Evolutionary conservation across 2,113 vertebrate species (phyloP).

Genomic region (Hippocampus abdominalis): DNA sequence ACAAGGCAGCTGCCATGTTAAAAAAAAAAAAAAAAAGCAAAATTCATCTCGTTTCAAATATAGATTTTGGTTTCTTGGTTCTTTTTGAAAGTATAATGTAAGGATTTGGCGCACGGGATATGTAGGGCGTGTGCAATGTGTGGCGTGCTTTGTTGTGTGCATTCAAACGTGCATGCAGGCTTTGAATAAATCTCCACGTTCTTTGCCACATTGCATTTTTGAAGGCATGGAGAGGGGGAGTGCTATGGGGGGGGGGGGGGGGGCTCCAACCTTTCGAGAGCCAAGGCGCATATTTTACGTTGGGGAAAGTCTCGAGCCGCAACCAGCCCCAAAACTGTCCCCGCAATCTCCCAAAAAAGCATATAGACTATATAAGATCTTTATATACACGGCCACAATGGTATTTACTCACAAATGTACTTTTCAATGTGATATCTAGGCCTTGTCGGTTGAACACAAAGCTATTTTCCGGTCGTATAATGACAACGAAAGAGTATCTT

Average conservation of each 20-base stretch:
- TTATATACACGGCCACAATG: too few relatives aligned
- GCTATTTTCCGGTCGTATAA: too few relatives aligned
- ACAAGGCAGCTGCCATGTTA: constrained; percentile 34
- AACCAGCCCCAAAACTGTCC: too few relatives aligned
- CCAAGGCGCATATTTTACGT: background rate
- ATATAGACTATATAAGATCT: too few relatives aligned
- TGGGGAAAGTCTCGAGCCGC: background rate
- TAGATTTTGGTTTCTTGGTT: constrained; percentile 1
- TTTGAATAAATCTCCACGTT: constrained; percentile 21
- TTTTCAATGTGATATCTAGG: too few relatives aligned
- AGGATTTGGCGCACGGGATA: constrained; percentile 16
- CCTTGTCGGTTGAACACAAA: too few relatives aligned
- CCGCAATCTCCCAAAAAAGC: too few relatives aligned
- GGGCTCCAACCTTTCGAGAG: background rate
- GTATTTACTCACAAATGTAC: too few relatives aligned
- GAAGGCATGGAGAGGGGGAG: background rate
- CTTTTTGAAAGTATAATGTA: constrained; percentile 4
- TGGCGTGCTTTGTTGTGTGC: background rate
- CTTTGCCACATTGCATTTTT: background rate
- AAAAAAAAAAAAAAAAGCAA: constrained; percentile 21
- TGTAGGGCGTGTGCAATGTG: background rate
- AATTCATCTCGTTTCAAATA: constrained; percentile 27
- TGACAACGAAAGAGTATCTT: too few relatives aligned
- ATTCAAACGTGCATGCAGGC: constrained; percentile 4
- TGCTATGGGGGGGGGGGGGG: too few relatives aligned